A percentile compares a stretch with the other conserved stretches of the same genome.
These are phyloP conservation scores for Microcebus tavaratra DNA, from an alignment of 2,113 vertebrate genomes.

Conservation along the genomic window DNA sequence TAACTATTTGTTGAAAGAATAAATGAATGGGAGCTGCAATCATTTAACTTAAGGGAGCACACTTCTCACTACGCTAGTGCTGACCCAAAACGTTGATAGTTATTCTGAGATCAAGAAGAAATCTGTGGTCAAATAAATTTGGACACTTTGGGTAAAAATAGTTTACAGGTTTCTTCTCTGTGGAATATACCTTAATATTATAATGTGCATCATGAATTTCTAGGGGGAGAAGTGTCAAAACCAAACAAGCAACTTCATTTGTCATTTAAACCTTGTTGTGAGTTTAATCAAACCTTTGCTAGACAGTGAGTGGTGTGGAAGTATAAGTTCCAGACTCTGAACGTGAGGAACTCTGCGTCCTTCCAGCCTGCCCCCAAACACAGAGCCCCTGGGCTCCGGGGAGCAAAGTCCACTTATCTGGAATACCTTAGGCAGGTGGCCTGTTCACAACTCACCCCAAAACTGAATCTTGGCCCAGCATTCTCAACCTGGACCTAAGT, in stretches of 20 bases:
- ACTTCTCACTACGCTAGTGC: neutral
- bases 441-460: neutral
- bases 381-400: neutral
- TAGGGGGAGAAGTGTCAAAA: neutral
- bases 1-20: slow-evolving; percentile 13
- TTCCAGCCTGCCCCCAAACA: neutral
- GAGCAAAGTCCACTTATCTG: neutral
- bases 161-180: neutral
- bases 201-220: neutral
- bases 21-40: neutral
- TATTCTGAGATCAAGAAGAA: neutral
- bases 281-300: neutral
- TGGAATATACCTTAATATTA: neutral
- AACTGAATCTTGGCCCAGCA: neutral
- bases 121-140: neutral
- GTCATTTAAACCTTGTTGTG: neutral
- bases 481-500: neutral
- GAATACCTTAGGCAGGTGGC: neutral
- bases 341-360: neutral
- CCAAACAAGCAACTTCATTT: neutral
- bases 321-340: neutral
- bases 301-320: neutral
- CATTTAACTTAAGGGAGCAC: neutral
- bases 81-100: neutral
- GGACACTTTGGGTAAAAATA: neutral